Evolutionary conservation across 2,888 invertebrate genomes (phyloP), one percentile per base, ranked within the genome.

Genomic region (Stegana nigrithorax): DNA sequence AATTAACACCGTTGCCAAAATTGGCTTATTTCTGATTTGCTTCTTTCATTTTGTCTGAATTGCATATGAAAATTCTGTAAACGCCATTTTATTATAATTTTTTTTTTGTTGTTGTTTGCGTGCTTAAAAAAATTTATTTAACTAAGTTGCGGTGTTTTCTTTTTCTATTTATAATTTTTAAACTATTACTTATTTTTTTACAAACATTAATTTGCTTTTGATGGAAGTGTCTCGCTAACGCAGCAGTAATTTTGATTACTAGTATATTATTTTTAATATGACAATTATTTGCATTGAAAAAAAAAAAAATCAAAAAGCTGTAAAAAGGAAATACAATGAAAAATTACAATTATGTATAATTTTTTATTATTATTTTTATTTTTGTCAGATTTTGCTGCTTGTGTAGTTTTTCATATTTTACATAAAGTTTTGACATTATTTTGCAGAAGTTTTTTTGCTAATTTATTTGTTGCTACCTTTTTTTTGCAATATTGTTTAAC

Each of bases 351-450:
- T 32, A n/a, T n/a, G n/a, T n/a, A n/a, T 17, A 32, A 14, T 36
- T 55, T 39, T 42, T 50, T 50, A 6, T n/a, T 19, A 21, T 44
- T 51, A 12, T 57, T 47, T 58, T 21, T 51, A 14, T 62, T 27
- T 26, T 44, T 51, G 19, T 59, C 39, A 36, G 14, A 60, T 58
- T 32, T 57, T 55, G 26, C 61, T 56, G 21, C 42, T 64, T 39
- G 51, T 62, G 27, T 60, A 63, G 42, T 50, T 67, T 56, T 59
- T 56, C 39, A 45, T 64, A 50, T 47, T n/a, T n/a, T n/a, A n/a
- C n/a, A n/a, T n/a, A 60, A 59, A 63, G 42, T 12, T 56, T 63
- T 42, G 65, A 73, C 67, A 72, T 69, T 63, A 69, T 66, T 66
- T 65, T 69, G 36, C 64, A 47, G 57, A 63, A 62, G 51, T 71